Evolutionary conservation across 2,113 vertebrate genomes (phyloP).

Genomic region (Chinchilla lanigera): DNA sequence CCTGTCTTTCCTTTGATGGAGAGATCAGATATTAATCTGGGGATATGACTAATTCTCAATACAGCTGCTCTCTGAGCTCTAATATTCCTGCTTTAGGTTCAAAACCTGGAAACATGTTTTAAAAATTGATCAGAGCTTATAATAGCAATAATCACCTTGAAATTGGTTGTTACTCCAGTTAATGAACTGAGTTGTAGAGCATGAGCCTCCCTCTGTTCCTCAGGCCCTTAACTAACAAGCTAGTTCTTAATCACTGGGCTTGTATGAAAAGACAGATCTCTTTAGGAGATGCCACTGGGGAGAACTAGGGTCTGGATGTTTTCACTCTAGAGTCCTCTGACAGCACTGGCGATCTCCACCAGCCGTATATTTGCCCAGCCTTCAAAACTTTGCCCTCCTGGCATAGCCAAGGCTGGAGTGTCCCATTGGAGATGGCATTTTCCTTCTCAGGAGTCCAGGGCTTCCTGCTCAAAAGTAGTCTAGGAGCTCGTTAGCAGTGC

Average conservation of each 20-base stretch:
- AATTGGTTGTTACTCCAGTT: slow-evolving; percentile 89
- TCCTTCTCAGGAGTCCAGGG: background rate
- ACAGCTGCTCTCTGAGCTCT: slow-evolving; percentile 85
- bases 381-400: background rate
- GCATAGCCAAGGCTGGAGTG: background rate
- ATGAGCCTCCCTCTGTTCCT: slow-evolving; percentile 81
- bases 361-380: background rate
- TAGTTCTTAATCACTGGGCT: slow-evolving; percentile 81
- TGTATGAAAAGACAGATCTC: slow-evolving; percentile 74
- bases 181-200: slow-evolving; percentile 85
- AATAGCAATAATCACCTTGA: slow-evolving; percentile 90
- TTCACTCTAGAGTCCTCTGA: background rate
- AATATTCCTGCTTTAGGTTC: slow-evolving; percentile 80
- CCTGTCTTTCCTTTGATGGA: slow-evolving; percentile 88
- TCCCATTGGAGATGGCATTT: background rate
- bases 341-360: background rate
- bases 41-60: slow-evolving; percentile 86
- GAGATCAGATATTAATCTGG: slow-evolving; percentile 89
- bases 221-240: slow-evolving; percentile 83
- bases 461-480: background rate
- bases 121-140: slow-evolving; percentile 88
- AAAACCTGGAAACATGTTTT: slow-evolving; percentile 86
- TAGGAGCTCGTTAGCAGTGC: background rate
- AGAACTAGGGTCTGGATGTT: background rate
- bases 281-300: slow-evolving; percentile 61